Base-by-base conservation (phyloP, 1,140 invertebrate genomes). In the Apolygus lucorum region DNA sequence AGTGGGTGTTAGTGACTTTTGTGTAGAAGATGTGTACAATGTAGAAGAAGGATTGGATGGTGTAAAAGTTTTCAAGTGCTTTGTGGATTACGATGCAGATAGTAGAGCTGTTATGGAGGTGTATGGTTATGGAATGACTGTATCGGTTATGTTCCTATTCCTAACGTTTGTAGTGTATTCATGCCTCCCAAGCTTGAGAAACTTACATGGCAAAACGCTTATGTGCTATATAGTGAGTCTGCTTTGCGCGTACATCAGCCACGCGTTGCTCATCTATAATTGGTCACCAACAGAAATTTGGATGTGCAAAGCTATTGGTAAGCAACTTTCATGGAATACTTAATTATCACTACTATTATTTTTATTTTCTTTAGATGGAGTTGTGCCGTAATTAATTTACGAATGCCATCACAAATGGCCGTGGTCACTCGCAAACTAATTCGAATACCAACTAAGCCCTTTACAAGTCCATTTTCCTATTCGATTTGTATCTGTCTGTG, bases 171-270 rank as follows among this genome's bases (percentile, higher is more conserved):
- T 86, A 63, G 85, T 89, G 21, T 90, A 89, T 76, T 76, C 79
- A n/a, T 81, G 79, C 1, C 77, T 89, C 27, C 85, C 87, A 0
- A 78, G 81, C 21, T 77, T 88, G 25, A 79, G 84, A 28, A 90
- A 89, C 78, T 80, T 89, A 21, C 87, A 89, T 54, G 88, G 88
- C 0, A 84, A 86, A 72, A 88, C 85, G 0, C 76, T 89, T 13
- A 87, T 89, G 79, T 87, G 85, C 72, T 83, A 89, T 73, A 82
- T 87, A 1, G 77, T 79, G 66, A 84, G 83, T 74, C 82, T 89
- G 69, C 78, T 89, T 67, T 71, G 84, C 4, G 85, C 84, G 0
- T 89, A 83, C 75, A 72, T 80, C 27, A 59, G 8, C 8, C 54
- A 59, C 11, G 4, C 54, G 54, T 11, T 49, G 8, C 2, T 59